Evolutionary conservation across 2,113 vertebrate species (phyloP).

Genomic region (Oncorhynchus mykiss): DNA sequence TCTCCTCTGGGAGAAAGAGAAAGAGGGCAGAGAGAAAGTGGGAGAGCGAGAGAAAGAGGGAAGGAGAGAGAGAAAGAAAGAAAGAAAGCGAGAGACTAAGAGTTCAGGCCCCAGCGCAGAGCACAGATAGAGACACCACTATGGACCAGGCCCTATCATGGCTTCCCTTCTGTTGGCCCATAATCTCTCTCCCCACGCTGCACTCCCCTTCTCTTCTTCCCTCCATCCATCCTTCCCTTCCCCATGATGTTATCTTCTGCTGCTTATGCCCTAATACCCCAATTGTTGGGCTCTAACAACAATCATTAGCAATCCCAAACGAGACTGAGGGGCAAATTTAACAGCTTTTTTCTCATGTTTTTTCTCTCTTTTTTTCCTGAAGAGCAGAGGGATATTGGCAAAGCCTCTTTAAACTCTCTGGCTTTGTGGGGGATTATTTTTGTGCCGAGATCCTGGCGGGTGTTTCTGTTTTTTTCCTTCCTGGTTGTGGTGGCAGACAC

Average conservation of each 20-base stretch:
- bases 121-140: conserved; percentile 44
- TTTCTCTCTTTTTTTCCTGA: conserved; percentile 50
- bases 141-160: conserved; percentile 61
- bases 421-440: conserved; percentile 79
- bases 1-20: neutral
- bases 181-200: conserved; percentile 53
- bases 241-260: conserved; percentile 73
- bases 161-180: conserved; percentile 62
- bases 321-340: conserved; percentile 69
- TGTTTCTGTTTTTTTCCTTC: conserved; percentile 60
- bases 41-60: neutral
- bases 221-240: conserved; percentile 51
- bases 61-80: conserved; percentile 1
- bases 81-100: conserved; percentile 30
- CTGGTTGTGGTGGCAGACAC: conserved; percentile 68
- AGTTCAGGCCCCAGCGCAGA: conserved; percentile 27
- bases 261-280: conserved; percentile 72
- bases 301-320: conserved; percentile 76
- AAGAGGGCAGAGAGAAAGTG: neutral
- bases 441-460: conserved; percentile 70
- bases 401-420: conserved; percentile 77
- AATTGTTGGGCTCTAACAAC: conserved; percentile 77
- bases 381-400: conserved; percentile 70
- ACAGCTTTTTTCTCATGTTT: conserved; percentile 67
- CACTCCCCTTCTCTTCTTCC: conserved; percentile 23